Conservation (phyloP, 2,888 invertebrate species). For the Dynastes tityus region DNA sequence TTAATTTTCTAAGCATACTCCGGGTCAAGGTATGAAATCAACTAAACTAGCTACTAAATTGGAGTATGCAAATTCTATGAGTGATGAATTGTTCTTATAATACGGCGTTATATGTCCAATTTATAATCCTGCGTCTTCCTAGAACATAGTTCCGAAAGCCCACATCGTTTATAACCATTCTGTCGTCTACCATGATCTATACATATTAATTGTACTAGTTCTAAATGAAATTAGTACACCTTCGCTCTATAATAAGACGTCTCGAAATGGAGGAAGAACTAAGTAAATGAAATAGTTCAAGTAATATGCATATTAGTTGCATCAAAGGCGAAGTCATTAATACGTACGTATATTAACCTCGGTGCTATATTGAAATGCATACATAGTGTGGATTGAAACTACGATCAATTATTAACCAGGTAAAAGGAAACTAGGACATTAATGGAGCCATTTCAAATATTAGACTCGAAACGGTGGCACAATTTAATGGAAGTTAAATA, state of each 20-base stretch:
- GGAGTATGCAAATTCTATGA: too few species aligned
- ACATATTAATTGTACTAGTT: neutral
- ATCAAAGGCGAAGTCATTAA: slow-evolving; percentile 3
- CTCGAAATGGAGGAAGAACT: neutral
- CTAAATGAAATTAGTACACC: slow-evolving; percentile 2
- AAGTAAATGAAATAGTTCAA: neutral
- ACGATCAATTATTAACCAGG: neutral
- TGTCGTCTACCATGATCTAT: neutral
- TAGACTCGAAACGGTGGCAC: neutral
- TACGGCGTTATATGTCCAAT: too few species aligned
- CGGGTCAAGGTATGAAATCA: too few species aligned
- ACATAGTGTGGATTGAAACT: neutral
- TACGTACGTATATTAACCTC: neutral
- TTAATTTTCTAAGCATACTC: too few species aligned
- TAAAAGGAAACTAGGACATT: neutral
- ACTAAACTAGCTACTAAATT: too few species aligned
- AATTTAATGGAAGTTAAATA: neutral
- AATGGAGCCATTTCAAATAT: neutral
- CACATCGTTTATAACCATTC: neutral
- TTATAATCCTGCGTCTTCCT: too few species aligned
- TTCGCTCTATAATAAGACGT: neutral
- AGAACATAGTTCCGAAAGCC: neutral
- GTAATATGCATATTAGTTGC: slow-evolving; percentile 12
- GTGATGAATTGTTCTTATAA: too few species aligned
- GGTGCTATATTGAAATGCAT: neutral